phyloP scores from a whole-genome alignment of 2,888 invertebrate species.

The Geotrupes spiniger region DNA sequence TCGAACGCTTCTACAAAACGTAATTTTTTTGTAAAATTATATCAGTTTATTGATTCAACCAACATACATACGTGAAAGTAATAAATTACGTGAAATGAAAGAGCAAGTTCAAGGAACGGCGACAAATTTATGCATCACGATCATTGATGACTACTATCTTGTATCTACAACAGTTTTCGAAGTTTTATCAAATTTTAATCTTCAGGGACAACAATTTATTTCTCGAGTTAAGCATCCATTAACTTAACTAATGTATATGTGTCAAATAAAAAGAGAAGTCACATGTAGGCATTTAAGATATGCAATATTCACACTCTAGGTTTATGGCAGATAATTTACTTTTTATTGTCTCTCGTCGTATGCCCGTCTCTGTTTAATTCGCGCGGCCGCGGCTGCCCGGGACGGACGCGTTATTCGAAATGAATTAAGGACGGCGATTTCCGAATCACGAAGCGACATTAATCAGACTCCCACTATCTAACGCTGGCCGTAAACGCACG shows the following conservation, averaged over 20 bases:
- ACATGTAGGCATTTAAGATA: conserved; percentile 32
- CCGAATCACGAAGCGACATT: too few species aligned
- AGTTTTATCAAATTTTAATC: conserved; percentile 44
- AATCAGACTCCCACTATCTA: too few species aligned
- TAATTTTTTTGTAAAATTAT: too few species aligned
- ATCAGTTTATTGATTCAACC: too few species aligned
- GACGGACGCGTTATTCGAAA: too few species aligned
- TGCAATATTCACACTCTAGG: conserved; percentile 35
- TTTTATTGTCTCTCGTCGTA: conserved; percentile 11
- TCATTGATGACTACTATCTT: conserved; percentile 47
- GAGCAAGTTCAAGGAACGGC: background rate
- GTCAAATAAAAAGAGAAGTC: conserved; percentile 33
- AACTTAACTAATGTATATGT: conserved; percentile 36
- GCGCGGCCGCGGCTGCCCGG: too few species aligned
- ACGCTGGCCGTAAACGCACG: too few species aligned
- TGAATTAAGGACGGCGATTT: too few species aligned
- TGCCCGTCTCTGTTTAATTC: too few species aligned
- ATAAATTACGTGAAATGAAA: too few species aligned
- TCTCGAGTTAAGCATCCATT: conserved; percentile 33
- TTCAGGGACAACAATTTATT: conserved; percentile 34
- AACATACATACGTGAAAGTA: too few species aligned
- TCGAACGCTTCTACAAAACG: too few species aligned
- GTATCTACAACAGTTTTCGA: conserved; percentile 47
- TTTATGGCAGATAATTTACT: conserved; percentile 28
- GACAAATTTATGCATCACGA: conserved; percentile 35